A percentile compares a stretch with the other conserved stretches of the same genome.
These are phyloP conservation scores for Gadus chalcogrammus DNA, from an alignment of 2,113 vertebrate genomes.

Conservation along the genomic window DNA sequence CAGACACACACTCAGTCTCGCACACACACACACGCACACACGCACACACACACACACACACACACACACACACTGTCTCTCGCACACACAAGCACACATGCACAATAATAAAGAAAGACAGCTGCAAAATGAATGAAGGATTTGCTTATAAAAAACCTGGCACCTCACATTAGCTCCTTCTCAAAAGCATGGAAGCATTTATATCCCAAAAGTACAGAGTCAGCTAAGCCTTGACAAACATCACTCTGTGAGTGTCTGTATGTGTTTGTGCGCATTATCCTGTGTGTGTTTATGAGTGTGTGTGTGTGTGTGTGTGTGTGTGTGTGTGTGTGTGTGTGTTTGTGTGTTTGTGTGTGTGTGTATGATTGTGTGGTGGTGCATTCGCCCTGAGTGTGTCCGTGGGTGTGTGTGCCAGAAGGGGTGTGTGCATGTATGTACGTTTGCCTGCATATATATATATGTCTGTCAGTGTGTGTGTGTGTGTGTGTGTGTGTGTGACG, in stretches of 20 bases:
- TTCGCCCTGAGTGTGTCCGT: constrained; percentile 2
- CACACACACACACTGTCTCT: neutral
- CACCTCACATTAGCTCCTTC: constrained; percentile 38
- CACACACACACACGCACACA: neutral
- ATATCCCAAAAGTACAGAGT: constrained; percentile 52
- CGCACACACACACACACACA: constrained; percentile 4
- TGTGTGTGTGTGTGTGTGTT: constrained; percentile 11
- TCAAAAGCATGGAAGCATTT: constrained; percentile 29
- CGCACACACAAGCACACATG: neutral
- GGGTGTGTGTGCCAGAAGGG: neutral
- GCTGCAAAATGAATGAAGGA: constrained; percentile 39
- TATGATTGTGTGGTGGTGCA: no score
- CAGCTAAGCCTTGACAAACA: constrained; percentile 54
- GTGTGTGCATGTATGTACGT: constrained; percentile 6
- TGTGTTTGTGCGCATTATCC: neutral
- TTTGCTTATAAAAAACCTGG: constrained; percentile 59
- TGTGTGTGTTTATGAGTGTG: constrained; percentile 36
- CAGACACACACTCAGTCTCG: neutral
- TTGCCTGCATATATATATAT: constrained; percentile 13
- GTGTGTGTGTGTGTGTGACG: neutral
- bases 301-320: neutral
- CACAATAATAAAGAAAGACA: constrained; percentile 8
- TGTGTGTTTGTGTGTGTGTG: constrained; percentile 1
- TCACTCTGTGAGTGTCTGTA: constrained; percentile 18
- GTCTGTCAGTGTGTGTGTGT: constrained; percentile 1